These are phyloP conservation scores for Tragelaphus buxtoni DNA, from an alignment of 2,113 vertebrate species.

Conservation along the genomic window DNA sequence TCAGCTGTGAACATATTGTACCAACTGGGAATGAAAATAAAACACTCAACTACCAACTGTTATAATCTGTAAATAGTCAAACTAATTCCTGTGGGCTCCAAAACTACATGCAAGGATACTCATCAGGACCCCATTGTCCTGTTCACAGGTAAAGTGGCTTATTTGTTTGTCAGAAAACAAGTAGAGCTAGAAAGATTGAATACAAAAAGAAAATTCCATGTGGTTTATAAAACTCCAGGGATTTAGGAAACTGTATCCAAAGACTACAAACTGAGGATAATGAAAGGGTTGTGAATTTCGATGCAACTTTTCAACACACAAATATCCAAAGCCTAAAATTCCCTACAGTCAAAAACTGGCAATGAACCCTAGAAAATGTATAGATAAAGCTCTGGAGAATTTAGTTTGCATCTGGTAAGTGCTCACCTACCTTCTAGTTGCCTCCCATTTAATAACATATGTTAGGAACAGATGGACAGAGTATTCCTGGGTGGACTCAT, in stretches of 20 bases:
- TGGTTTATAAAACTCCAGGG: constrained; percentile 51
- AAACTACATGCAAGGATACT: constrained; percentile 76
- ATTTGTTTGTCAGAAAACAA: constrained; percentile 48
- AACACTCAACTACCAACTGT: constrained; percentile 85
- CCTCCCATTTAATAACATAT: constrained; percentile 79
- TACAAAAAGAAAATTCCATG: constrained; percentile 15
- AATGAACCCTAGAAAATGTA: constrained; percentile 68
- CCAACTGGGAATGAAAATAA: constrained; percentile 86
- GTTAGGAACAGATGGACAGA: constrained; percentile 79
- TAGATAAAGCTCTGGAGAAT: constrained; percentile 73
- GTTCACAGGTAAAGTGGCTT: constrained; percentile 70
- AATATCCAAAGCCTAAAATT: constrained; percentile 33
- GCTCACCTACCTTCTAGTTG: constrained; percentile 75
- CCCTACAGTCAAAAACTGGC: constrained; percentile 57
- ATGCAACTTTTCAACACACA: constrained; percentile 64
- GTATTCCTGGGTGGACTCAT: constrained; percentile 64
- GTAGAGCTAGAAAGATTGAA: constrained; percentile 34
- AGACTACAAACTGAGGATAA: constrained; percentile 59
- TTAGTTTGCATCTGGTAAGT: constrained; percentile 76
- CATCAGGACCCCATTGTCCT: constrained; percentile 62
- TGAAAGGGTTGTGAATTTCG: constrained; percentile 53
- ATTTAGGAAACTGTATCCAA: constrained; percentile 60
- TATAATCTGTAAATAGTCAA: constrained; percentile 82
- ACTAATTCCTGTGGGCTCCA: constrained; percentile 78
- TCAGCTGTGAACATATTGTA: constrained; percentile 85